Evolutionary conservation across 2,888 invertebrate genomes (phyloP), one percentile per base, ranked within the genome.

Genomic region (Flexamia atlantica): DNA sequence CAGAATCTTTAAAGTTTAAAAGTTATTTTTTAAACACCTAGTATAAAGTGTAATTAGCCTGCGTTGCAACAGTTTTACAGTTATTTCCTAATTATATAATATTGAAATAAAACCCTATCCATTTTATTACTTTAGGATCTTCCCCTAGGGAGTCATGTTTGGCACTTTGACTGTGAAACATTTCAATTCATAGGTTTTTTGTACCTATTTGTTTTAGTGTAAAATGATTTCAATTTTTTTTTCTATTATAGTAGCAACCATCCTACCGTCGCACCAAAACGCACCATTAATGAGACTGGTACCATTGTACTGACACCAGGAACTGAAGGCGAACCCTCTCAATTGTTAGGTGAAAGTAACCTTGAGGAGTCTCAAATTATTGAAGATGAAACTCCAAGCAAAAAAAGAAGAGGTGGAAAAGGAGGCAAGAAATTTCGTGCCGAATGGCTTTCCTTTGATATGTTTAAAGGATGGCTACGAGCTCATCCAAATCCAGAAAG

Each of bases 401-500:
- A 82, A 40, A 84, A 82, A 30, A 64, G 70, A 40, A 76, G 64
- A 40, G 72, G 74, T 23, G 64, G 81, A n/a, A 83, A 83, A 57
- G 81, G 74, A 30, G 81, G 74, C 12, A 86, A 86, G 68, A 84
- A 72, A 42, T 85, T 86, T 68, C 82, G 85, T 17, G 36, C 85
- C 50, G 86, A 84, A 70, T 87, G 87, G 87, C 85, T 87, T 84
- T 85, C 84, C 82, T 86, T 85, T 83, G 87, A 86, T 83, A 86
- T 88, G 81, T 88, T 89, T 84, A 88, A 88, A 86, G 88, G 88
- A 84, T 89, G 89, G 89, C 85, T 88, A 36, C 68, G 87, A 68
- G 88, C 88, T 28, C 88, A 88, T 81, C 86, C 87, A 25, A 86
- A 86, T 68, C 85, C 87, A 30, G 87, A 87, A 81, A 87, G 88